Evolutionary conservation across 2,797 vertebrate genomes (phyloP).

Genomic region (Gallirallus australis): DNA sequence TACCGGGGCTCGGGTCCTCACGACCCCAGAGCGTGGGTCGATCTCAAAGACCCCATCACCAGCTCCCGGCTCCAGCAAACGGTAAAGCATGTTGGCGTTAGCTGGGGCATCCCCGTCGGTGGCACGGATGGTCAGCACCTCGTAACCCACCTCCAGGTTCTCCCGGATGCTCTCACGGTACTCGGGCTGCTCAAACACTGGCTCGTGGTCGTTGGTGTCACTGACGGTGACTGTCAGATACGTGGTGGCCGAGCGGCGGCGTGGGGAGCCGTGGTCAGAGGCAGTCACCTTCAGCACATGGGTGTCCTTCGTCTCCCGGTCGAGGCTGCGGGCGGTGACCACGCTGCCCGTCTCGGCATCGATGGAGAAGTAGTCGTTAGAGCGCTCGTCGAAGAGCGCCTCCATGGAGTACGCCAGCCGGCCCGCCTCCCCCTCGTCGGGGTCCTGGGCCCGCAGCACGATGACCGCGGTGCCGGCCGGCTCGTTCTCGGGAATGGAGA

Average conservation of each 20-base stretch:
- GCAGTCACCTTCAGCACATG: conserved; percentile 93
- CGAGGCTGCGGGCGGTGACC: conserved; percentile 85
- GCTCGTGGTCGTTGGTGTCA: conserved; percentile 94
- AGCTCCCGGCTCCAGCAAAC: conserved; percentile 83
- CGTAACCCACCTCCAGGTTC: conserved; percentile 93
- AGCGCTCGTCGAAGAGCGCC: conserved; percentile 91
- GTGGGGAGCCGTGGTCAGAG: conserved; percentile 85
- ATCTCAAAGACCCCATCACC: conserved; percentile 89
- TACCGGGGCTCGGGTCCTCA: conserved; percentile 87
- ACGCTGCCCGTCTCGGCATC: conserved; percentile 87
- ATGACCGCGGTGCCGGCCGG: conserved; percentile 89
- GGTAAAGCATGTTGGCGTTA: conserved; percentile 97
- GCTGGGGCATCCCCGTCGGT: conserved; percentile 93
- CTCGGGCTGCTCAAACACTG: conserved; percentile 92
- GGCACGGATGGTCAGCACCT: conserved; percentile 94
- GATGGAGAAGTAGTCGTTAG: conserved; percentile 89
- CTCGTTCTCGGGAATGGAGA: conserved; percentile 94
- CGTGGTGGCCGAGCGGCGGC: conserved; percentile 85
- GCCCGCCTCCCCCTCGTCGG: conserved; percentile 92
- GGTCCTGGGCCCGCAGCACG: conserved; percentile 90
- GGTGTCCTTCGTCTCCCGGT: conserved; percentile 94
- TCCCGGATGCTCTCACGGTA: conserved; percentile 91
- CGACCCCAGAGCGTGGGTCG: conserved; percentile 89
- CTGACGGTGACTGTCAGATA: conserved; percentile 93
- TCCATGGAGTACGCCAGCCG: conserved; percentile 92